These are phyloP conservation scores for Neoascia interrupta DNA, from an alignment of 2,888 invertebrate genomes.

Conservation along the genomic window DNA sequence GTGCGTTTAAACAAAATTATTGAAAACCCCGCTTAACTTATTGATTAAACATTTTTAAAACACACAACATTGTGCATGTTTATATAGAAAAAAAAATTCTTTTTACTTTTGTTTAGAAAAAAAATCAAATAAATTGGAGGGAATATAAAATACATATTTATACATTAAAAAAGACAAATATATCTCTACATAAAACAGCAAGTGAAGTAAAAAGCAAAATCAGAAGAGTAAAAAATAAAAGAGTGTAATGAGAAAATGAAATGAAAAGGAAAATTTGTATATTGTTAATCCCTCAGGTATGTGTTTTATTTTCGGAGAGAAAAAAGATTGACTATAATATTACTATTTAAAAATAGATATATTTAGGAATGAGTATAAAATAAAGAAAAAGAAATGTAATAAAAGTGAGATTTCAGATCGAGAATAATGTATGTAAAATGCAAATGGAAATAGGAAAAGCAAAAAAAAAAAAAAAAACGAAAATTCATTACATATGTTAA, in stretches of 20 bases:
- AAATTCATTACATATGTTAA: slow-evolving; percentile 32
- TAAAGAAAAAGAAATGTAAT: slow-evolving; percentile 71
- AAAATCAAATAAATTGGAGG: slow-evolving; percentile 56
- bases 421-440: slow-evolving; percentile 43
- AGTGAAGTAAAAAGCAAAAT: slow-evolving; percentile 13
- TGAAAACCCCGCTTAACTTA: slow-evolving; percentile 27
- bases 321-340: slow-evolving; percentile 83
- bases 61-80: slow-evolving; percentile 37
- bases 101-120: slow-evolving; percentile 29
- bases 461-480: slow-evolving; percentile 4
- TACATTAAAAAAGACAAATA: slow-evolving; percentile 44
- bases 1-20: slow-evolving; percentile 28
- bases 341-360: slow-evolving; percentile 72
- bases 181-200: slow-evolving; percentile 39
- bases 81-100: slow-evolving; percentile 15
- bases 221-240: slow-evolving; percentile 23
- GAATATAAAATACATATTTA: slow-evolving; percentile 54
- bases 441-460: slow-evolving; percentile 33
- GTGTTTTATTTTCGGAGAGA: slow-evolving; percentile 83
- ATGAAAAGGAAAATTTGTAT: slow-evolving; percentile 48
- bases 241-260: slow-evolving; percentile 37
- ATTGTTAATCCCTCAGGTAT: slow-evolving; percentile 80
- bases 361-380: slow-evolving; percentile 64
- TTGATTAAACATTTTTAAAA: slow-evolving; percentile 28
- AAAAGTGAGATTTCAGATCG: slow-evolving; percentile 45